A percentile compares a stretch with the other conserved stretches of the same genome.
These are phyloP conservation scores for Nesospiza acunhae DNA, from an alignment of 2,113 vertebrate species.

Conservation along the genomic window DNA sequence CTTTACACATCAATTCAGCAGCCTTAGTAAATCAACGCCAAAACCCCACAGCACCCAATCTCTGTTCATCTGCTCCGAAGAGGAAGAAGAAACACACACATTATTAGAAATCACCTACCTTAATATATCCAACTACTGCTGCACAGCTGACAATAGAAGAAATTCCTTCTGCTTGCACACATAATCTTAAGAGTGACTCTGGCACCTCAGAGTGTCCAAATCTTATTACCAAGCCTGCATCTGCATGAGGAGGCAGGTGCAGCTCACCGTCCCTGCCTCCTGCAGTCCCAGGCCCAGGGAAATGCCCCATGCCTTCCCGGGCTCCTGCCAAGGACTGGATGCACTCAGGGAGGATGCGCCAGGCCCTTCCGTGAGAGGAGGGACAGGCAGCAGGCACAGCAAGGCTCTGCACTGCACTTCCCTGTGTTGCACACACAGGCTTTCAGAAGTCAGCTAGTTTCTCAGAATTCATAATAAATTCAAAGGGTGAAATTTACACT, in stretches of 20 bases:
- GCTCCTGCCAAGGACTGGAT: background rate
- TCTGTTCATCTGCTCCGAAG: background rate
- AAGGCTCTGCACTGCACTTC: fast-evolving
- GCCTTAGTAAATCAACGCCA: background rate
- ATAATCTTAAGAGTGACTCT: background rate
- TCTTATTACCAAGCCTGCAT: background rate
- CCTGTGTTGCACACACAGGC: background rate
- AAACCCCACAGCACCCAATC: background rate
- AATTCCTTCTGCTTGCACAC: background rate
- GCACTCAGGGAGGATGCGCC: fast-evolving
- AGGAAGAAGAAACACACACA: background rate
- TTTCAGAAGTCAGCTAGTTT: background rate
- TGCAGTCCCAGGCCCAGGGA: background rate
- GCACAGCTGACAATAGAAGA: background rate
- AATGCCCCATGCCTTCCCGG: background rate
- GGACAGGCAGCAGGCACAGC: background rate
- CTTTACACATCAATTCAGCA: background rate
- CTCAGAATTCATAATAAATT: background rate
- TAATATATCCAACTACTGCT: background rate
- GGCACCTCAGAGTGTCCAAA: fast-evolving
- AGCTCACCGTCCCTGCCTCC: background rate
- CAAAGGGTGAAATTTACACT: background rate
- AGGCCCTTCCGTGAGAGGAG: fast-evolving
- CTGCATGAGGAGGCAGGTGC: background rate
- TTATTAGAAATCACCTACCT: background rate